A percentile compares a stretch with the other conserved stretches of the same genome.
These are phyloP conservation scores for Helicoverpa zea DNA, from an alignment of 1,140 invertebrate species.

Conservation along the genomic window DNA sequence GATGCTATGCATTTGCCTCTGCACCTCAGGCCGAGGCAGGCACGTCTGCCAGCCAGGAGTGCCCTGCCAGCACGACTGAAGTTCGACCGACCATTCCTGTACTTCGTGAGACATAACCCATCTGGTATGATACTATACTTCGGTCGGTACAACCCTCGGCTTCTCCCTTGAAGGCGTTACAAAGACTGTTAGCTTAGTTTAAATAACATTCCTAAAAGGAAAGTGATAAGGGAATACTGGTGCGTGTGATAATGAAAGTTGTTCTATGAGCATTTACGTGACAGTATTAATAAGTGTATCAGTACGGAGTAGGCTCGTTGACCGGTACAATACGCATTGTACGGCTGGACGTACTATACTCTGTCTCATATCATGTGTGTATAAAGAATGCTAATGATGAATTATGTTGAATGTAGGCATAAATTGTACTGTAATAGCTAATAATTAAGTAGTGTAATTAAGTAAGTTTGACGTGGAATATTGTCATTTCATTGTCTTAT, in stretches of 20 bases:
- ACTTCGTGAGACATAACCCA: slow-evolving; percentile 95
- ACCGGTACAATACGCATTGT: slow-evolving; percentile 56
- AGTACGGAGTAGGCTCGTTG: slow-evolving; percentile 65
- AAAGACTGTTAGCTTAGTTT: slow-evolving; percentile 84
- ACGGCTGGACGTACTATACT: slow-evolving; percentile 65
- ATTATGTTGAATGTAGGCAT: slow-evolving; percentile 52
- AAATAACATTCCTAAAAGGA: slow-evolving; percentile 81
- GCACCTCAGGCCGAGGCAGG: slow-evolving; percentile 90
- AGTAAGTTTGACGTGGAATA: slow-evolving; percentile 55
- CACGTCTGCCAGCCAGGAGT: slow-evolving; percentile 88
- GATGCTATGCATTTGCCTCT: slow-evolving; percentile 89
- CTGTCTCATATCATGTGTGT: slow-evolving; percentile 70
- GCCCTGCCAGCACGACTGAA: slow-evolving; percentile 89
- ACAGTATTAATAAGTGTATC: slow-evolving; percentile 82
- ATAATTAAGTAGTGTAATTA: slow-evolving; percentile 50
- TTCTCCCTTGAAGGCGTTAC: slow-evolving; percentile 88
- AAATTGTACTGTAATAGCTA: slow-evolving; percentile 47
- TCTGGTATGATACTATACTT: slow-evolving; percentile 95
- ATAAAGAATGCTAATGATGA: slow-evolving; percentile 54
- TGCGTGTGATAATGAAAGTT: slow-evolving; percentile 78
- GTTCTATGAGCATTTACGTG: slow-evolving; percentile 80
- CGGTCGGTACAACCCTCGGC: slow-evolving; percentile 94
- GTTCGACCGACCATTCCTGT: slow-evolving; percentile 94
- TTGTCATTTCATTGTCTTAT: slow-evolving; percentile 66
- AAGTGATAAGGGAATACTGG: slow-evolving; percentile 81